Evolutionary conservation across 2,113 vertebrate species (phyloP).

Genomic region (Halichoerus grypus): DNA sequence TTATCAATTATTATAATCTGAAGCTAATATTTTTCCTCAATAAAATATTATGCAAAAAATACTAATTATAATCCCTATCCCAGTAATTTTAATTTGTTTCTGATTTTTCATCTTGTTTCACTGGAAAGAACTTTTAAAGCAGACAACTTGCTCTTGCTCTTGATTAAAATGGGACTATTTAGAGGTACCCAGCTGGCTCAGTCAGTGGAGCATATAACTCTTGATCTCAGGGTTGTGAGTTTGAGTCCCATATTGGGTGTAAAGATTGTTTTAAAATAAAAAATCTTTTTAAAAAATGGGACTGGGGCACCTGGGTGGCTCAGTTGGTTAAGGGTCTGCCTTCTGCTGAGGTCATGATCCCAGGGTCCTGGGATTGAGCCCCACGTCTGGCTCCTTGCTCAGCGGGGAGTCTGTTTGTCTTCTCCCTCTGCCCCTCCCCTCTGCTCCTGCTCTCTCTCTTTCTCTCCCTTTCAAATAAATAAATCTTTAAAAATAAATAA

Average conservation of each 20-base stretch:
- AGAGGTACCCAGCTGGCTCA: neutral
- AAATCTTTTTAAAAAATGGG: neutral
- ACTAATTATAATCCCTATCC: neutral
- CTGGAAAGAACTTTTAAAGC: neutral
- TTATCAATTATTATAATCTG: neutral
- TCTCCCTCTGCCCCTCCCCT: neutral
- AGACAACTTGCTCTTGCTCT: neutral
- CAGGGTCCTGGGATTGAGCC: neutral
- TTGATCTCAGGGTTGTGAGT: neutral
- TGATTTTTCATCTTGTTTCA: slow-evolving; percentile 4
- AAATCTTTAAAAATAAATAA: neutral
- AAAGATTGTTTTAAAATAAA: neutral
- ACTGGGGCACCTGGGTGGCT: neutral
- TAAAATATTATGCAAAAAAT: slow-evolving; percentile 35
- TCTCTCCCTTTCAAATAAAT: neutral
- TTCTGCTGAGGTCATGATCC: neutral
- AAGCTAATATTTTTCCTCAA: neutral
- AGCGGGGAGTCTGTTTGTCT: neutral
- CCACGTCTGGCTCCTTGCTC: neutral
- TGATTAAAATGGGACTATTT: neutral
- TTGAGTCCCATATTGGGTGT: neutral
- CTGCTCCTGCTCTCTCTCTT: neutral
- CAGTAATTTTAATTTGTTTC: neutral
- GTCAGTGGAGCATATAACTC: neutral
- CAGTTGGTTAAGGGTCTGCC: neutral